Evolutionary conservation across 2,113 vertebrate species (phyloP).

Genomic region (Phalacrocorax pelagicus): DNA sequence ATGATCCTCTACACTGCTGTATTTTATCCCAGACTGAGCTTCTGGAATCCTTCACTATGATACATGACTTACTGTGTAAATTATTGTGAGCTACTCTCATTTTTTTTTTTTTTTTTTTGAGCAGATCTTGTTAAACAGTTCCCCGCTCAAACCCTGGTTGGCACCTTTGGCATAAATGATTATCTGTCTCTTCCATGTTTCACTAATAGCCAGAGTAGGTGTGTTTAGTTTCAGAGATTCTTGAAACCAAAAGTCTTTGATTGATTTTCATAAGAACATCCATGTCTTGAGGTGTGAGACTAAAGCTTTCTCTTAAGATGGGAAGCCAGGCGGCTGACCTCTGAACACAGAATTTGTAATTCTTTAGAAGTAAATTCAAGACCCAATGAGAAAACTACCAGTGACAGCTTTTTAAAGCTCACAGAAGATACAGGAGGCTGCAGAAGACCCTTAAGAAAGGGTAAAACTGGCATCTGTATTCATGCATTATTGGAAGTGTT

Average conservation of each 20-base stretch:
- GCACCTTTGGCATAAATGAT: constrained; percentile 17
- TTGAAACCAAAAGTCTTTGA: background rate
- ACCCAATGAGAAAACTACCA: background rate
- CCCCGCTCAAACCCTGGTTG: background rate
- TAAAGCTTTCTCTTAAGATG: background rate
- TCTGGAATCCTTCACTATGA: constrained; percentile 16
- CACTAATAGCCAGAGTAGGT: background rate
- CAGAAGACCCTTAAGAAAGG: background rate
- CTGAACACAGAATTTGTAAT: background rate
- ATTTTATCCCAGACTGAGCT: constrained; percentile 16
- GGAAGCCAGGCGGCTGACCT: background rate
- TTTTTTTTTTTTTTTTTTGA: background rate
- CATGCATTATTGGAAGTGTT: background rate
- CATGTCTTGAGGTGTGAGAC: background rate
- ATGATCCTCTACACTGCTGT: background rate
- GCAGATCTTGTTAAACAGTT: constrained; percentile 5
- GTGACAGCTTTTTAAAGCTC: background rate
- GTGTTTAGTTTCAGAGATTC: background rate
- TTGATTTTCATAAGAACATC: background rate
- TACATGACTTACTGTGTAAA: background rate
- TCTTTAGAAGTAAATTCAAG: background rate
- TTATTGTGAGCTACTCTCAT: background rate
- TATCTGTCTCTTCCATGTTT: background rate
- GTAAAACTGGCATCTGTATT: background rate
- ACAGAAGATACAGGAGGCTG: background rate